Evolutionary conservation across 2,113 vertebrate genomes (phyloP), one percentile per base, ranked within the genome.

Genomic region (Oreochromis aureus): DNA sequence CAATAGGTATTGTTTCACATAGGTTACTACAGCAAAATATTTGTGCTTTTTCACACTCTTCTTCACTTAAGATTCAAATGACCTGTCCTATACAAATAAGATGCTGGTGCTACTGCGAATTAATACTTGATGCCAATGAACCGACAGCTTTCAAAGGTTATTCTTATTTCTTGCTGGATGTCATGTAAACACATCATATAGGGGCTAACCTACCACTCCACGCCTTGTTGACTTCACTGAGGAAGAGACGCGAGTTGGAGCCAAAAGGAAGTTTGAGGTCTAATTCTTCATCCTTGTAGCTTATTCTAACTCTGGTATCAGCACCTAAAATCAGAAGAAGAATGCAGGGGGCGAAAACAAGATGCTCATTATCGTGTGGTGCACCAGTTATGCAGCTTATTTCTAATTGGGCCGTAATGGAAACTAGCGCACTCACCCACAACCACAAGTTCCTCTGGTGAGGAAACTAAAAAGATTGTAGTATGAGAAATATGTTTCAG

Each of bases 211-310:
- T 96, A 99, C 98, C 98, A 92, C 97, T 85, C 95, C 95, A 93
- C 24, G 96, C 97, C 83, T 93, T 95, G 95, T 95, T 82, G 44
- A 99, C 92, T 95, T 98, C 97, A 19, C 95, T 95, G 48, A 99
- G 97, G 91, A 99, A 99, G 1, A 85, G 89, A 10, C 97, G 97
- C 0, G 97, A 97, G 30, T 98, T 98, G 4, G 98, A 99, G 7
- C 98, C 98, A 32, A 99, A 99, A 1, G 98, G 98, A 55, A 99
- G 92, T 39, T 56, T 96, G 86, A 98, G 94, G 5, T 93, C 79
- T 24, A 99, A 87, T 1, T 87, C 94, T 4, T 95, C 90, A 0
- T 95, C 95, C 0, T 58, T 92, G 3, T 96, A 97, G 18, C 90
- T 94, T 15, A 99, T 89, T 93, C 86, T 96, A 22, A 99, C 80